Evolutionary conservation across 2,113 vertebrate species (phyloP), one percentile per base, ranked within the genome.

Genomic region (Gymnarchus niloticus): DNA sequence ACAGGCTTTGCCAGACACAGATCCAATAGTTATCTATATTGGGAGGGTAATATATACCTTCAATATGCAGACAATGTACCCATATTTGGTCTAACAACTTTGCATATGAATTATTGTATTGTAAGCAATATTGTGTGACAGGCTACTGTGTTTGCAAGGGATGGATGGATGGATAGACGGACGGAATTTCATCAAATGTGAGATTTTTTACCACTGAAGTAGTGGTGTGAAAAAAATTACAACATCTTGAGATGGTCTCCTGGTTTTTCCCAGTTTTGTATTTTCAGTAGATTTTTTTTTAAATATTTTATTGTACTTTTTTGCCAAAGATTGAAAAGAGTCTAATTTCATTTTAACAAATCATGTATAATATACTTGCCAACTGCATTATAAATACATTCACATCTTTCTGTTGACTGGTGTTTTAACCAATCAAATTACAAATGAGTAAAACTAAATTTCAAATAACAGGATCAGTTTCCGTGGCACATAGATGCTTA

Each of bases 401-500:
- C 51, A 8, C 25, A 82, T 33, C 25, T 54, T 82, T 56, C 37
- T 46, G n/a, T 49, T 33, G 78, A 81, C 44, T 81, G 80, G 49
- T 17, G 48, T 54, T 82, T 49, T 19, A n/a, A 33, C 80, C 80
- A 82, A 54, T 56, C 48, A 82, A 52, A 54, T 49, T 54, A 54
- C 23, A 54, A 52, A 82, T 82, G 48, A 82, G 25, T 82, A 37
- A 78, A 78, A 48, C 76, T 46, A 78, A 78, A 48, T 78, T 78
- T 78, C 46, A 78, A 78, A 78, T 78, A 78, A 78, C 76, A 44
- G 41, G 44, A 78, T 78, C 37, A 82, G 25, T 54, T 82, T 82
- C 14, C 51, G 12, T 82, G 80, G 23, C 49, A 82, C 19, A 51
- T 51, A 82, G 80, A 54, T 82, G 80, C 51, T 54, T 54, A 82